Conservation (phyloP, 1,140 invertebrate genomes). For the Carposina sasakii region DNA sequence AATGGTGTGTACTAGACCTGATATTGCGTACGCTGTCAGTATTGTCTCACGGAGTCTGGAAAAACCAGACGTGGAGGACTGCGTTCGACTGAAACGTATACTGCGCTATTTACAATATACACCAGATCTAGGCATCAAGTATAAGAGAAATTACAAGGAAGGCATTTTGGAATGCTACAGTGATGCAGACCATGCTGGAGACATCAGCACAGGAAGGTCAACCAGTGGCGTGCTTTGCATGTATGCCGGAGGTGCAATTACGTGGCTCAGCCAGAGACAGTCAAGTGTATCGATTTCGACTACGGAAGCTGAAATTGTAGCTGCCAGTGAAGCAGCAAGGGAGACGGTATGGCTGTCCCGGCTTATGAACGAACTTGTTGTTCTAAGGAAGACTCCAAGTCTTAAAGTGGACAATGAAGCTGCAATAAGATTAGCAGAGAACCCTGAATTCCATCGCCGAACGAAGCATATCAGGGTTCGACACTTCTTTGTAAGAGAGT, state of each 20-base stretch:
- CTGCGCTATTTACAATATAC: conserved; percentile 15
- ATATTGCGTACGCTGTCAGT: conserved; percentile 46
- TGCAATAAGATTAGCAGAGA: conserved; percentile 30
- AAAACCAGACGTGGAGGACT: conserved; percentile 38
- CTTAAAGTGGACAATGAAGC: conserved; percentile 23
- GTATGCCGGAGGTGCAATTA: conserved; percentile 34
- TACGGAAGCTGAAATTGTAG: conserved; percentile 63
- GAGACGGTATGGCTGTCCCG: conserved; percentile 49
- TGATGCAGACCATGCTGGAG: conserved; percentile 47
- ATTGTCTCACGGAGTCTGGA: conserved; percentile 41
- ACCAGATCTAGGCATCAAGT: background rate
- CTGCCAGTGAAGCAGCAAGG: conserved; percentile 44
- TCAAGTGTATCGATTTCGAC: conserved; percentile 38
- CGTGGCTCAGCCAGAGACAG: conserved; percentile 42
- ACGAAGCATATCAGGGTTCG: conserved; percentile 55
- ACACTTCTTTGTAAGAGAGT: conserved; percentile 47
- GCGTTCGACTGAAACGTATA: conserved; percentile 31
- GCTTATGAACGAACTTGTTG: background rate
- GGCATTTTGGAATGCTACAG: conserved; percentile 35
- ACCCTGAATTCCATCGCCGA: conserved; percentile 41
- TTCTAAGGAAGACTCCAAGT: no score
- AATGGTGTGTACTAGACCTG: conserved; percentile 49
- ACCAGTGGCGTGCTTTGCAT: conserved; percentile 33
- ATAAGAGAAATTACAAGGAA: conserved; percentile 8
- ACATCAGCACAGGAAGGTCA: conserved; percentile 35